A percentile compares a stretch with the other conserved stretches of the same genome.
phyloP scores from a whole-genome alignment of 2,113 vertebrate species.

The Spermophilus dauricus region DNA sequence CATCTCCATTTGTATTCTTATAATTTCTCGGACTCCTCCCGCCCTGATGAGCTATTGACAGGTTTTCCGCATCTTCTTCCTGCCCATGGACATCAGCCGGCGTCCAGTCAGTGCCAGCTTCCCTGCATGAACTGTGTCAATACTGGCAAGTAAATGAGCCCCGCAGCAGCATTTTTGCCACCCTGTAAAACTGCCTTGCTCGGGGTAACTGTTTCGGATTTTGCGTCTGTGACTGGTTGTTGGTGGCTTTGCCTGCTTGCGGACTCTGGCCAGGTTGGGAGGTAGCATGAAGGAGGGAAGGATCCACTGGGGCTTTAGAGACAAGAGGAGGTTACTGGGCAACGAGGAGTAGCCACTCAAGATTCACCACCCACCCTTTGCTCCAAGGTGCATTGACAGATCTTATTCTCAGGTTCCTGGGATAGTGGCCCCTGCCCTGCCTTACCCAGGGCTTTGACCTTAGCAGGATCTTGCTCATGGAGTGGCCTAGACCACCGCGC shows the following conservation, averaged over 20 bases:
- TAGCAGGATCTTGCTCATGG: too few species aligned
- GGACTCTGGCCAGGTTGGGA: too few species aligned
- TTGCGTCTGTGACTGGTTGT: neutral
- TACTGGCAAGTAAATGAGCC: neutral
- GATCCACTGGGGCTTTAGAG: too few species aligned
- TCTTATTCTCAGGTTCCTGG: too few species aligned
- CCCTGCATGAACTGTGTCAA: accelerated
- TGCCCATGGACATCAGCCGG: neutral
- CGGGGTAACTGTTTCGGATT: neutral
- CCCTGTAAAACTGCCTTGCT: neutral
- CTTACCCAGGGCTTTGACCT: too few species aligned
- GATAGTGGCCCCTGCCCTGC: too few species aligned
- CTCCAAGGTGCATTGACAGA: too few species aligned
- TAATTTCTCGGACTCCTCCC: conserved; percentile 15
- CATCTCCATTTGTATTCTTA: neutral
- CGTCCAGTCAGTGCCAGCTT: neutral
- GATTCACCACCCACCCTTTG: too few species aligned
- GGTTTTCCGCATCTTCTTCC: neutral
- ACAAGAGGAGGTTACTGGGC: too few species aligned
- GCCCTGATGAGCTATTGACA: neutral
- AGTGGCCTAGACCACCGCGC: too few species aligned
- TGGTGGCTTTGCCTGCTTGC: neutral
- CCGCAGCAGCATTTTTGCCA: neutral
- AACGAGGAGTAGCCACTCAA: too few species aligned
- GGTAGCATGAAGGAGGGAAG: too few species aligned